Evolutionary conservation across 1,140 invertebrate species (phyloP).

Genomic region (Eueides isabella): DNA sequence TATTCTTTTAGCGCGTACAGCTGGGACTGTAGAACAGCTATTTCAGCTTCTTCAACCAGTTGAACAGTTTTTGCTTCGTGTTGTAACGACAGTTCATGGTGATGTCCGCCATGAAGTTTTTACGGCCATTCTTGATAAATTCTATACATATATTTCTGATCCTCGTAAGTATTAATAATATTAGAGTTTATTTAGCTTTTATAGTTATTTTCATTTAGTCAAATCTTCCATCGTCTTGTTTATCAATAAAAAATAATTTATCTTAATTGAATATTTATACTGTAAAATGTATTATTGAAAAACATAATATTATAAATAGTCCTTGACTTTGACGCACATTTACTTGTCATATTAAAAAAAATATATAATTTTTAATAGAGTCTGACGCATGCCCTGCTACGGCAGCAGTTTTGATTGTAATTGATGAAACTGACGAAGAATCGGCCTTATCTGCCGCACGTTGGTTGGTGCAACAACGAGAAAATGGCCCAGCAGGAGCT

Average conservation of each 20-base stretch:
- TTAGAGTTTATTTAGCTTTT: background rate
- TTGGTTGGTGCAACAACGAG: constrained; percentile 61
- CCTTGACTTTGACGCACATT: no score
- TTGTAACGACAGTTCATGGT: constrained; percentile 52
- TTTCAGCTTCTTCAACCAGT: constrained; percentile 60
- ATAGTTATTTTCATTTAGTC: no score
- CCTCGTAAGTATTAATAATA: constrained; percentile 50
- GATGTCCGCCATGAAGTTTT: constrained; percentile 62
- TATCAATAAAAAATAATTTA: background rate
- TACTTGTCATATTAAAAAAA: no score
- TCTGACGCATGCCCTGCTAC: constrained; percentile 59
- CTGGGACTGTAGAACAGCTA: constrained; percentile 57
- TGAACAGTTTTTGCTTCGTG: constrained; percentile 60
- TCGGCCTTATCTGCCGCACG: constrained; percentile 49
- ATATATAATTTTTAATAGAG: constrained; percentile 46
- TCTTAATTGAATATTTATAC: background rate
- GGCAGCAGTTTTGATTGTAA: constrained; percentile 60
- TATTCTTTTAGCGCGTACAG: constrained; percentile 50
- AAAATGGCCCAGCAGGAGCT: constrained; percentile 54
- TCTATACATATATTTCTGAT: constrained; percentile 67
- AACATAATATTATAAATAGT: no score
- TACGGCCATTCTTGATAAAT: constrained; percentile 62
- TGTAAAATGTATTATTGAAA: no score
- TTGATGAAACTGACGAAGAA: constrained; percentile 54
- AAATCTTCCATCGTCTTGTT: no score